A percentile compares a stretch with the other conserved stretches of the same genome.
These are phyloP conservation scores for Ctenopoma multispine DNA, from an alignment of 2,797 vertebrate species.

Conservation along the genomic window DNA sequence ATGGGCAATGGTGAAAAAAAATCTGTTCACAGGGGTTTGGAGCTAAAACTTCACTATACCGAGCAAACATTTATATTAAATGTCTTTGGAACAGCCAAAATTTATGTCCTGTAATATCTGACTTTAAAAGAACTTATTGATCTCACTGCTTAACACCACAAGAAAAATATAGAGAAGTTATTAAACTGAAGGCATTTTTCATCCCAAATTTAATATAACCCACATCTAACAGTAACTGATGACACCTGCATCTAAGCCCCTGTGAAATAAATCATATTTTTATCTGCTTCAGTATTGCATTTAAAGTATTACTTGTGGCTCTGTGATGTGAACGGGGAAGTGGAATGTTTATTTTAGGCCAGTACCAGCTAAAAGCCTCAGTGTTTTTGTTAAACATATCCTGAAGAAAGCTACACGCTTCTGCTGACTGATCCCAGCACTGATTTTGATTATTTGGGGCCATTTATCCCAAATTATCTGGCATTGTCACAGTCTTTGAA, in stretches of 20 bases:
- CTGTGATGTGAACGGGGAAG: conserved; percentile 15
- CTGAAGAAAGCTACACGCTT: conserved; percentile 13
- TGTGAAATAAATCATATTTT: background rate
- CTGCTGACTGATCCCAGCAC: conserved; percentile 22
- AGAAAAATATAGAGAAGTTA: background rate
- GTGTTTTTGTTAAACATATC: conserved; percentile 17
- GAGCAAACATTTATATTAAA: background rate
- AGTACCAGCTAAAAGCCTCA: conserved; percentile 28
- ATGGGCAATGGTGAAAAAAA: conserved; percentile 5
- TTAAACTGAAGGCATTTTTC: background rate
- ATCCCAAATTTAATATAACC: background rate
- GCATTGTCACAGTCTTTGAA: conserved; percentile 20
- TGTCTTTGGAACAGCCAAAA: background rate
- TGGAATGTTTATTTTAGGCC: background rate
- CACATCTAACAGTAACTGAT: conserved; percentile 3
- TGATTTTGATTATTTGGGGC: conserved; percentile 28
- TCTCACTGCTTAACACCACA: background rate
- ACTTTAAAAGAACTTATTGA: conserved; percentile 12
- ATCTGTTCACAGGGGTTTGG: background rate
- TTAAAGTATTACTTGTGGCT: background rate
- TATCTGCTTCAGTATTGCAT: background rate
- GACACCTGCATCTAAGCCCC: background rate
- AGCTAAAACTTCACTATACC: background rate
- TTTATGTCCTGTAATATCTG: background rate
- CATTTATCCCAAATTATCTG: conserved; percentile 31